Evolutionary conservation across 2,113 vertebrate genomes (phyloP).

Genomic region (Calidris pugnax): DNA sequence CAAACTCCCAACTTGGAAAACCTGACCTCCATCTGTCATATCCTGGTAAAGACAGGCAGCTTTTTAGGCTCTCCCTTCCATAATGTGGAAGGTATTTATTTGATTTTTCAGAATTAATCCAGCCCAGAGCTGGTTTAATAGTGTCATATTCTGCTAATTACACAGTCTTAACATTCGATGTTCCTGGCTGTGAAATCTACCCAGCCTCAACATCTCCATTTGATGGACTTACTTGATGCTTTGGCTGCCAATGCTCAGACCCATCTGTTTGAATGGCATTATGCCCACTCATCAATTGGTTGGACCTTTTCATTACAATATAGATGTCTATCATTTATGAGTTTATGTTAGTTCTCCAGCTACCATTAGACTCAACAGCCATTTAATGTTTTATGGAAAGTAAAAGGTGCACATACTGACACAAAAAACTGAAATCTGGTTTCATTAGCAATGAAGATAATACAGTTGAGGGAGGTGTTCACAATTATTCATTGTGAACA

Average conservation of each 20-base stretch:
- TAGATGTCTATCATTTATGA: constrained; percentile 41
- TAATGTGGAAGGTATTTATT: constrained; percentile 6
- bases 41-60: neutral
- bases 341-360: constrained; percentile 35
- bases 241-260: constrained; percentile 42
- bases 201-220: constrained; percentile 51
- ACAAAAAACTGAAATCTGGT: neutral
- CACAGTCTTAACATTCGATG: neutral
- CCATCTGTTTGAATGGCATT: constrained; percentile 61
- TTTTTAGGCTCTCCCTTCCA: neutral
- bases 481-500: neutral
- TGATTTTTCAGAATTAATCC: constrained; percentile 50
- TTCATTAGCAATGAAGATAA: neutral
- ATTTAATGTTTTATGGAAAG: neutral
- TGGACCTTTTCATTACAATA: constrained; percentile 60
- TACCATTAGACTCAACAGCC: neutral
- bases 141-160: constrained; percentile 60
- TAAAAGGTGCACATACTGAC: neutral
- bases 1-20: neutral
- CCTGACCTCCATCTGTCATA: constrained; percentile 3
- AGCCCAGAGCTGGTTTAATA: constrained; percentile 38
- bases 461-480: neutral
- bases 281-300: constrained; percentile 48
- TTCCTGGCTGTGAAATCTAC: constrained; percentile 58
- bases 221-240: constrained; percentile 49